Evolutionary conservation across 2,888 invertebrate genomes (phyloP), one percentile per base, ranked within the genome.

Genomic region (Acrobasis consociella): DNA sequence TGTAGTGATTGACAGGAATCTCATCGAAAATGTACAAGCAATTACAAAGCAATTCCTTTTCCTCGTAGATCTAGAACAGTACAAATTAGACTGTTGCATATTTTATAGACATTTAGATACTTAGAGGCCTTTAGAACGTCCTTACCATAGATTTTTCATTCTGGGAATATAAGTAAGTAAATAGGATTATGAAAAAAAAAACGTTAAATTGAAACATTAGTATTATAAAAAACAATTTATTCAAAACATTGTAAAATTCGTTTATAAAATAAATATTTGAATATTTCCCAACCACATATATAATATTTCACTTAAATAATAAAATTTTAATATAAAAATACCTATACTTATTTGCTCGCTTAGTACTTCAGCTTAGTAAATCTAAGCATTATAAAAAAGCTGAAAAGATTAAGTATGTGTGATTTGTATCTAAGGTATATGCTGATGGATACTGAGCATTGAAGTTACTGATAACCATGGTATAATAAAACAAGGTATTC

Each of bases 11-110:
- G 82, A 78, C 80, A 72, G 49, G 0, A 56, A 22, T 42, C 65
- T 72, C 67, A 78, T 83, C 77, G 49, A 63, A 50, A 74, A 83
- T 83, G 77, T 73, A 77, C 67, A 73, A 55, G 62, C 76, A 71
- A 78, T 80, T 78, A 75, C 65, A 49, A 53, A 60, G 15, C 49
- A 38, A 17, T 60, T 60, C 38, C 5, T 10, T 51, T 60, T 39
- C 15, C 10, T 31, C 10, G 3, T 11, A 49, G 17, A 50, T 38
- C 16, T 37, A 38, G 49, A 46, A 9, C n/a, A 7, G 46, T 31
- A 38, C 16, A 46, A 60, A 55, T 62, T 62, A 38, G 55, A 49
- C 55, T 49, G 16, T 11, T 62, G 16, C 9, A 49, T 62, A 9
- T 49, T 62, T 60, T 39, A 60, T 51, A 10, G 17, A 0, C 13